Evolutionary conservation across 2,113 vertebrate genomes (phyloP).

Genomic region (Larimichthys polyactis): DNA sequence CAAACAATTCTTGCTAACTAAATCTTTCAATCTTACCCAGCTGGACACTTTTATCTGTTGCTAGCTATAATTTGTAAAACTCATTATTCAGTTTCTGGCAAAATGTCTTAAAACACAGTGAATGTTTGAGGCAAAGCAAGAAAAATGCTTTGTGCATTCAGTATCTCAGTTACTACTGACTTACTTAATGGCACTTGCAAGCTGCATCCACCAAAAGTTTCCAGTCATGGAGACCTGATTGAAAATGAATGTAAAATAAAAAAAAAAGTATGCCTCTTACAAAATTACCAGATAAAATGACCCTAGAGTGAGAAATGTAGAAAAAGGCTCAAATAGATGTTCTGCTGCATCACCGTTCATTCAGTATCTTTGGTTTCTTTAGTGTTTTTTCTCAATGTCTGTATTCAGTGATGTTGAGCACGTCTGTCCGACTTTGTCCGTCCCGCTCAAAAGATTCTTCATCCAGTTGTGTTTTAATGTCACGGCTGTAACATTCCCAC

Average conservation of each 20-base stretch:
- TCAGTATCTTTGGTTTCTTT: conserved; percentile 2
- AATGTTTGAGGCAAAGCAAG: neutral
- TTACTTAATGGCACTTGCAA: conserved; percentile 29
- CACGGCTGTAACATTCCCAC: neutral
- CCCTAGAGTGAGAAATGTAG: neutral
- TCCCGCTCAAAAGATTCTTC: neutral
- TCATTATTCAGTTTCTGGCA: neutral
- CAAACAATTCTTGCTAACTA: neutral
- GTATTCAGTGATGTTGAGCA: neutral
- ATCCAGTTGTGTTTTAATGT: neutral
- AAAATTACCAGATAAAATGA: neutral
- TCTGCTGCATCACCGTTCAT: neutral
- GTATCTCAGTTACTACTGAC: neutral
- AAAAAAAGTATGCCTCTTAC: neutral
- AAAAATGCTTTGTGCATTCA: neutral
- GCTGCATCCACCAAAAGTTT: neutral
- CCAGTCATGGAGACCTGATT: neutral
- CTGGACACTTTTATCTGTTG: neutral
- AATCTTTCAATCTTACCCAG: neutral
- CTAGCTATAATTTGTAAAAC: neutral
- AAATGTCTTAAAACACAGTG: neutral
- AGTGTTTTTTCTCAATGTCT: conserved; percentile 1
- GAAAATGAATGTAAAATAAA: neutral
- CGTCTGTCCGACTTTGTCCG: neutral
- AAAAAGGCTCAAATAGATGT: neutral